Evolutionary conservation across 2,888 invertebrate genomes (phyloP).

Genomic region (Watsonalla cultraria): DNA sequence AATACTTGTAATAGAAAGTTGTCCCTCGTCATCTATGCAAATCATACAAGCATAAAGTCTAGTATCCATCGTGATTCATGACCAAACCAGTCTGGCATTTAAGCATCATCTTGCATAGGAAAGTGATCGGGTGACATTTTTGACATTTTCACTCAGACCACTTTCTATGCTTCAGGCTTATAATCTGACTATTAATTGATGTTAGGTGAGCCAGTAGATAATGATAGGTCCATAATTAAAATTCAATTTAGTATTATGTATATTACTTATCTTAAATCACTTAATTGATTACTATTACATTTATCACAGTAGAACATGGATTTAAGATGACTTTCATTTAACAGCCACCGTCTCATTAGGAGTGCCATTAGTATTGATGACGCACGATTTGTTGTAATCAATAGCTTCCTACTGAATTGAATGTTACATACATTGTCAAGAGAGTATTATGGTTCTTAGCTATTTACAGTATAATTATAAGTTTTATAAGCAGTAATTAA

Average conservation of each 20-base stretch:
- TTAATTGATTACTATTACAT: background rate
- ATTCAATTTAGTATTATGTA: background rate
- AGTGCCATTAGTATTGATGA: too few species aligned
- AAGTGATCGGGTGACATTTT: conserved; percentile 60
- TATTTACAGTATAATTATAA: too few species aligned
- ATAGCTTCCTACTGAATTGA: too few species aligned
- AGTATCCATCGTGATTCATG: conserved; percentile 9
- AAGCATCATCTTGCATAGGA: conserved; percentile 41
- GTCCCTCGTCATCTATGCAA: conserved; percentile 8
- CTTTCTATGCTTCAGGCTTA: conserved; percentile 47
- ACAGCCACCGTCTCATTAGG: background rate
- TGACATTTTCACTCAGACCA: conserved; percentile 49
- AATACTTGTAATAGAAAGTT: conserved; percentile 2
- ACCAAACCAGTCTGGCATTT: conserved; percentile 46
- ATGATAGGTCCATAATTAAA: background rate
- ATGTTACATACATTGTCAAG: too few species aligned
- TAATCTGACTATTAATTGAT: background rate
- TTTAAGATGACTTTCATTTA: background rate
- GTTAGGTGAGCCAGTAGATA: background rate
- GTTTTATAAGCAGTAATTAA: too few species aligned
- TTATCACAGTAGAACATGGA: background rate
- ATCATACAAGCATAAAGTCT: conserved; percentile 4
- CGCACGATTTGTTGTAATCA: too few species aligned
- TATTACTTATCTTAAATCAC: background rate
- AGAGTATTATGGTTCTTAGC: too few species aligned